These are phyloP conservation scores for Phoxinus dragarum DNA, from an alignment of 2,797 vertebrate genomes.

Conservation along the genomic window DNA sequence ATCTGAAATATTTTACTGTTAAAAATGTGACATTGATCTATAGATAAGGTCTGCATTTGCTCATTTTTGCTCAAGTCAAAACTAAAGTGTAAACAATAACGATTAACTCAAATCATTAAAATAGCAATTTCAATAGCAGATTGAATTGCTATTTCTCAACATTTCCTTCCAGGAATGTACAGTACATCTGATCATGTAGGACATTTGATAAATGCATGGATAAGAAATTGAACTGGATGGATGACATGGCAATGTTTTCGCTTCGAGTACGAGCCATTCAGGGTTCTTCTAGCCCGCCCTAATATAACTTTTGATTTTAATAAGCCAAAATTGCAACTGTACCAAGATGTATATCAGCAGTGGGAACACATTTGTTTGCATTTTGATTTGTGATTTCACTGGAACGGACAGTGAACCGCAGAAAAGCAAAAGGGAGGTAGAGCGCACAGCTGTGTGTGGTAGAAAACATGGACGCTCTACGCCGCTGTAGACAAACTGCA, in stretches of 20 bases:
- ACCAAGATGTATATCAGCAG: slow-evolving; percentile 3
- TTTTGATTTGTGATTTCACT: slow-evolving; percentile 15
- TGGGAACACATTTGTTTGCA: background rate
- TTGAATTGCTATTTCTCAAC: background rate
- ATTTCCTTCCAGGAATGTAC: background rate
- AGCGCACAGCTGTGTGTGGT: slow-evolving; percentile 28
- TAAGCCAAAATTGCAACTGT: slow-evolving; percentile 1
- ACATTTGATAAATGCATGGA: background rate
- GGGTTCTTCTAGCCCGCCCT: background rate
- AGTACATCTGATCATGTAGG: background rate
- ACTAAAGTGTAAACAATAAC: background rate
- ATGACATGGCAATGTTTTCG: background rate
- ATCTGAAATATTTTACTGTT: no score
- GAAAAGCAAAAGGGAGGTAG: slow-evolving; percentile 12
- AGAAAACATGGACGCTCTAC: background rate
- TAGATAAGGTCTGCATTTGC: background rate
- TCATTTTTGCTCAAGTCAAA: background rate
- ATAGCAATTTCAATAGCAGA: background rate
- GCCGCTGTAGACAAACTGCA: background rate
- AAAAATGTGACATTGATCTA: background rate
- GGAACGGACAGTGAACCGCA: background rate
- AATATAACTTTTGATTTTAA: slow-evolving; percentile 6
- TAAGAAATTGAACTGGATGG: background rate
- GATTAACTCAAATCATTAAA: background rate
- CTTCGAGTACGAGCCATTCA: background rate